Base-by-base conservation (phyloP, 2,888 invertebrate genomes). In the Lampropteryx suffumata region DNA sequence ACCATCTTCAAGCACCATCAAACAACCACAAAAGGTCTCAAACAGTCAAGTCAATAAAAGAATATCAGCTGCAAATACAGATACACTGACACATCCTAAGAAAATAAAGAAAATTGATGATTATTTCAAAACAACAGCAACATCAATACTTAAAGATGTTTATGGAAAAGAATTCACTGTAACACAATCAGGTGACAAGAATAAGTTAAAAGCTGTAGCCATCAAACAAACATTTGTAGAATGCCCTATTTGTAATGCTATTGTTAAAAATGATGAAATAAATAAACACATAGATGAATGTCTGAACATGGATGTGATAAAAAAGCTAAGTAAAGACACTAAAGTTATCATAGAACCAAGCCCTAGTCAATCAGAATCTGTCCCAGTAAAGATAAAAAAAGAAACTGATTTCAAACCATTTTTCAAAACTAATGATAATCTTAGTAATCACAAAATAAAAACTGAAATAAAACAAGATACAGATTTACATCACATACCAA, bases 161-260 rank as follows among this genome's bases (percentile, higher is more conserved):
- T 90, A 91, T 64, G 90, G 90, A 8, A 61, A 80, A 57, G 81
- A 84, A 55, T 82, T 82, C 50, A 69, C 69, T 40, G 51, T 87
- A 28, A 69, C 67, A 7, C 66, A 80, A 61, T 14, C 26, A 27
- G 32, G 2, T 35, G 35, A 37, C 13, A 34, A 9, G 40, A 62
- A 64, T 4, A 77, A 71, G 61, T 43, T 72, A 6, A 62, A 68
- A 43, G 66, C 65, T 21, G 59, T 69, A 9, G 39, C 61, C 26
- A 45, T 59, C 17, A 57, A 66, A 32, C 28, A 43, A 7, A 52
- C 69, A 12, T 56, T 71, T 51, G 82, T 90, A 1, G 67, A 82
- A 27, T 93, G 93, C 70, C 92, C 92, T 6, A 72, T 91, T 45
- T 93, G 93, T 67, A 76, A 73, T 52, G 37, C 46, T 7, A 72